These are phyloP conservation scores for Sciurus vulgaris DNA, from an alignment of 2,797 vertebrate genomes.

Conservation along the genomic window DNA sequence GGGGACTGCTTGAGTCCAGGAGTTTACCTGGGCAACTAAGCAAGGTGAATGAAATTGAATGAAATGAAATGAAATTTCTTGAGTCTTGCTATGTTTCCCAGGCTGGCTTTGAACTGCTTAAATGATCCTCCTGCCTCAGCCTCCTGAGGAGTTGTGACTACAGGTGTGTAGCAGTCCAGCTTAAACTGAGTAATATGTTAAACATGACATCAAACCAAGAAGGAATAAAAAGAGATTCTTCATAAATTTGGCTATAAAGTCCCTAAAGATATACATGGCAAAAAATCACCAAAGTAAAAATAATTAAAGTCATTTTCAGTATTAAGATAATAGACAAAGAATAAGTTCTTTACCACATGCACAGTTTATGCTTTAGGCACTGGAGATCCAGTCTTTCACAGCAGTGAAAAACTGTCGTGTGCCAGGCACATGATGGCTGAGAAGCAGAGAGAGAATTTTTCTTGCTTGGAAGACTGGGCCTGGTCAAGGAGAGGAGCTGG, in stretches of 20 bases:
- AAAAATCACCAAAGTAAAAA: background rate
- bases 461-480: background rate
- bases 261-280: background rate
- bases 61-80: no score
- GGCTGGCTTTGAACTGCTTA: no score
- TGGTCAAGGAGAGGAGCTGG: background rate
- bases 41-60: background rate
- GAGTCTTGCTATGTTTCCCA: background rate
- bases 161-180: background rate
- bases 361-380: background rate
- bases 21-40: background rate
- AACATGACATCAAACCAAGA: background rate
- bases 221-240: background rate
- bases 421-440: background rate
- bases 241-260: background rate
- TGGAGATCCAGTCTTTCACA: background rate
- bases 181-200: background rate
- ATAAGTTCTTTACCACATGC: background rate
- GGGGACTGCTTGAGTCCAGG: background rate
- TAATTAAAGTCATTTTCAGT: background rate
- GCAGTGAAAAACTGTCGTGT: background rate
- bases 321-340: background rate
- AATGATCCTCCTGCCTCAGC: background rate
- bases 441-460: background rate
- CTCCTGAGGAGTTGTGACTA: background rate